phyloP scores from a whole-genome alignment of 2,888 invertebrate genomes.

The Gnatocerus cornutus region DNA sequence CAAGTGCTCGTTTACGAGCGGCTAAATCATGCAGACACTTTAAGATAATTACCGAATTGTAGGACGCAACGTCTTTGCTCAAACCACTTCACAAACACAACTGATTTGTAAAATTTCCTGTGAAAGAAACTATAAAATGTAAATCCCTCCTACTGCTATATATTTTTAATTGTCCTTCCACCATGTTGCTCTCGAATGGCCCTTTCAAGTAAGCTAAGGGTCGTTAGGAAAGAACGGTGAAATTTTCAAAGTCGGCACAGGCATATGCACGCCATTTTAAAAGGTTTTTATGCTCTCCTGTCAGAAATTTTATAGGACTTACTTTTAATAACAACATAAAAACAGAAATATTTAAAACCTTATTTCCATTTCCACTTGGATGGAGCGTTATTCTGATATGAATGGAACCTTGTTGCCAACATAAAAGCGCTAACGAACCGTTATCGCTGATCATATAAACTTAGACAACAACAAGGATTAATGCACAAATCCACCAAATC shows the following conservation, averaged over 20 bases:
- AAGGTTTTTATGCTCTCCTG: slow-evolving; percentile 58
- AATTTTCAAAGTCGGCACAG: slow-evolving; percentile 58
- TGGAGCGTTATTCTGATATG: slow-evolving; percentile 22
- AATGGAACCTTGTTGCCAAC: slow-evolving; percentile 9
- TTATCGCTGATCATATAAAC: slow-evolving; percentile 28
- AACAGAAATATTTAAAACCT: slow-evolving; percentile 55
- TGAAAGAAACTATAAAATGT: slow-evolving; percentile 67
- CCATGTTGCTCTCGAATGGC: slow-evolving; percentile 62
- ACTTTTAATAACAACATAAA: slow-evolving; percentile 59
- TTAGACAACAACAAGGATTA: slow-evolving; percentile 18
- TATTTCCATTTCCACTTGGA: slow-evolving; percentile 44
- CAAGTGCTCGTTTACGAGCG: slow-evolving; percentile 5
- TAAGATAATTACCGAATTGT: slow-evolving; percentile 32
- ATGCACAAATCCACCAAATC: too few relatives aligned
- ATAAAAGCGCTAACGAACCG: slow-evolving; percentile 26
- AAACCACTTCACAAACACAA: slow-evolving; percentile 62
- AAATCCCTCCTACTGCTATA: slow-evolving; percentile 68
- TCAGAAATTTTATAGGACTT: slow-evolving; percentile 58
- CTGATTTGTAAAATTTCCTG: slow-evolving; percentile 68
- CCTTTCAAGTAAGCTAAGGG: slow-evolving; percentile 62
- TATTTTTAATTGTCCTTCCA: slow-evolving; percentile 68
- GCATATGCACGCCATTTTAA: slow-evolving; percentile 57
- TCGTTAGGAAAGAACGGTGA: slow-evolving; percentile 58
- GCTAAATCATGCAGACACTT: slow-evolving; percentile 24
- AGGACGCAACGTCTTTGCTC: slow-evolving; percentile 46